These are phyloP conservation scores for Drosophila pullipes DNA, from an alignment of 2,888 invertebrate species.

Conservation along the genomic window DNA sequence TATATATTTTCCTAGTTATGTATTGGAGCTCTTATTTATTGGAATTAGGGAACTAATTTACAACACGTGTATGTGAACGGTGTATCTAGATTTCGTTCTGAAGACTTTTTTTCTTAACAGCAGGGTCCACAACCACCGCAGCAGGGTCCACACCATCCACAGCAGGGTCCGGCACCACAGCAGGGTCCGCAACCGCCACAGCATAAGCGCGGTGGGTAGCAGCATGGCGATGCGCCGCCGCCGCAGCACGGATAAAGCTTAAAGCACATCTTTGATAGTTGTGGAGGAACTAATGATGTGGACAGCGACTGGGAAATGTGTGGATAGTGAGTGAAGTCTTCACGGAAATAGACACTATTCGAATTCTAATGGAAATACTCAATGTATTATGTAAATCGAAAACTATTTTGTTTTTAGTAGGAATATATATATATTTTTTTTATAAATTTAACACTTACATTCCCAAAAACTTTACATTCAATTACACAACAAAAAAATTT, in stretches of 20 bases:
- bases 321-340: not conserved
- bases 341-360: not conserved
- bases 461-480: constrained; percentile 2
- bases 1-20: not conserved
- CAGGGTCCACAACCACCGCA: not conserved
- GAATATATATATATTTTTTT: not conserved
- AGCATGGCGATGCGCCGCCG: constrained; percentile 1
- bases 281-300: not conserved
- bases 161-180: constrained; percentile 23
- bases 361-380: not conserved
- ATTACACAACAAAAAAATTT: not conserved
- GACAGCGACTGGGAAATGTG: not conserved
- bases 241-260: constrained; percentile 14
- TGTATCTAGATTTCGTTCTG: constrained; percentile 15
- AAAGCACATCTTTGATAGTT: constrained; percentile 5
- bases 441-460: not conserved
- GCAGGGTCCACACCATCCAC: not conserved
- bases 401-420: not conserved
- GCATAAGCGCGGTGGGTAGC: not conserved
- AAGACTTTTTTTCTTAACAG: constrained; percentile 13
- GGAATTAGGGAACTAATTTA: not conserved
- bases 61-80: not conserved
- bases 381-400: not conserved
- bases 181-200: constrained; percentile 26
- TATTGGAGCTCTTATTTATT: not conserved